phyloP scores from a whole-genome alignment of 2,888 invertebrate genomes.

The Melipona beecheii region DNA sequence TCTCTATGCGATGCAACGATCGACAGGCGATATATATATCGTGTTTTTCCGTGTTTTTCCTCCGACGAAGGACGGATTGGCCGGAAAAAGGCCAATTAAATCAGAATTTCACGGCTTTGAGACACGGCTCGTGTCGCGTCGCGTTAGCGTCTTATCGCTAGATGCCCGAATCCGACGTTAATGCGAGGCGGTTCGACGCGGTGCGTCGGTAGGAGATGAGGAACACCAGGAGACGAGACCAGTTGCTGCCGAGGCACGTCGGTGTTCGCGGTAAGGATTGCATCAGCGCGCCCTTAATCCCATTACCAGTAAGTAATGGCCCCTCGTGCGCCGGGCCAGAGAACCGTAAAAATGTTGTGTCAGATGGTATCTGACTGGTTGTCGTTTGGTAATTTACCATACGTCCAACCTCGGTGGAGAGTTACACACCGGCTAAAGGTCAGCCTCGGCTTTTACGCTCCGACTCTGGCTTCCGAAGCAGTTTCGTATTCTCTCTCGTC shows the following conservation, averaged over 20 bases:
- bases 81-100: constrained; percentile 66
- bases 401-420: constrained; percentile 44
- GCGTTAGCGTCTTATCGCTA: constrained; percentile 50
- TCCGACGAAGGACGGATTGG: constrained; percentile 58
- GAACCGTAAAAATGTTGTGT: constrained; percentile 78
- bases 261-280: constrained; percentile 56
- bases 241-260: constrained; percentile 5
- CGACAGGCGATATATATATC: constrained; percentile 21
- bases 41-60: constrained; percentile 29
- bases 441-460: constrained; percentile 51
- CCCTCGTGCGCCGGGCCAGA: constrained; percentile 59
- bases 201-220: neutral
- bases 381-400: constrained; percentile 73
- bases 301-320: constrained; percentile 76
- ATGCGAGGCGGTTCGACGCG: neutral
- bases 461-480: constrained; percentile 58
- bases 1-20: constrained; percentile 30
- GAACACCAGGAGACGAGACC: neutral
- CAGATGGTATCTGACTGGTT: constrained; percentile 70
- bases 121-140: constrained; percentile 26
- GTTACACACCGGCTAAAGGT: constrained; percentile 44
- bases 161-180: constrained; percentile 12
- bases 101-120: constrained; percentile 72
- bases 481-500: neutral
- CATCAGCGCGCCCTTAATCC: constrained; percentile 76